Evolutionary conservation across 1,140 invertebrate species (phyloP).

Genomic region (Holcopasites calliopsidis): DNA sequence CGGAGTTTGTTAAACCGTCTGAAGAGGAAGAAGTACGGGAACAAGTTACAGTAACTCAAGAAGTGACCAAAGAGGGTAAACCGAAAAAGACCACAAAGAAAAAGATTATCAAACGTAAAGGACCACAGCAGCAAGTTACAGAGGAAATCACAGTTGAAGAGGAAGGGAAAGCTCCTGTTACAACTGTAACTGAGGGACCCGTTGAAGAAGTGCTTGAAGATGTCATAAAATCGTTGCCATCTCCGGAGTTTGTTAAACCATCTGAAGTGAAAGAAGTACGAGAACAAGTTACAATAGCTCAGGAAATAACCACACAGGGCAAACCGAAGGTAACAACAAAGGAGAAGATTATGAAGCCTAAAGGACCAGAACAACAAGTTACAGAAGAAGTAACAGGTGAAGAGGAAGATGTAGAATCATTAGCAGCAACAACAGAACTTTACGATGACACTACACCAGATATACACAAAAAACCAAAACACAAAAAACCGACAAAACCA

Average conservation of each 20-base stretch:
- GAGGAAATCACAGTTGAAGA: neutral
- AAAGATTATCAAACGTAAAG: neutral
- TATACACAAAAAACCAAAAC: constrained; percentile 67
- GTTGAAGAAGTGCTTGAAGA: neutral
- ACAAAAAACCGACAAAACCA: constrained; percentile 64
- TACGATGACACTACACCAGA: constrained; percentile 65
- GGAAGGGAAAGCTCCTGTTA: neutral
- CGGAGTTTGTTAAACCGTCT: neutral
- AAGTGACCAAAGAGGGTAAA: neutral
- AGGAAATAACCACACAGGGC: neutral
- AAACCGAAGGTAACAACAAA: constrained; percentile 59
- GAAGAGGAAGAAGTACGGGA: neutral
- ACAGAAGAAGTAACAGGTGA: constrained; percentile 64
- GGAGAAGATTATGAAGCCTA: constrained; percentile 78
- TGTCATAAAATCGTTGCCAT: neutral
- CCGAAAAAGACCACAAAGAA: neutral
- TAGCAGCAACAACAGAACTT: constrained; percentile 66
- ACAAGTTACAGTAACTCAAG: neutral
- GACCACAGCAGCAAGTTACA: neutral
- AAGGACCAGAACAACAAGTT: constrained; percentile 71
- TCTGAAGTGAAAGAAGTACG: neutral
- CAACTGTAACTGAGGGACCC: neutral
- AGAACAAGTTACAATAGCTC: neutral
- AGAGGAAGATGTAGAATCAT: constrained; percentile 73
- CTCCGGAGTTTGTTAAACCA: neutral